Conservation (phyloP, 2,797 vertebrate genomes). For the Myotis daubentonii region DNA sequence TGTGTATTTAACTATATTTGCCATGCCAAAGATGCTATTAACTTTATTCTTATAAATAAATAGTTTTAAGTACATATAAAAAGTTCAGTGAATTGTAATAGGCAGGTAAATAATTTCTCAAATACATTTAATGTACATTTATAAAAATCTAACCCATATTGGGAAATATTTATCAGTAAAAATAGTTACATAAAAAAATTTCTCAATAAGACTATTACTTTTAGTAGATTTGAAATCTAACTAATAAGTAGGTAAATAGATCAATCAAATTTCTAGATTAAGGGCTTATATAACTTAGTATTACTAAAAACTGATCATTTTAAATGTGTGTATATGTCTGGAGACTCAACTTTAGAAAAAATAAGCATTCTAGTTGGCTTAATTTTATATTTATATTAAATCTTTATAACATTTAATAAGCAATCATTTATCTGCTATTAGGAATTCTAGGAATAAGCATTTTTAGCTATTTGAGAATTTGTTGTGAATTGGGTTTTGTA, state of each 20-base stretch:
- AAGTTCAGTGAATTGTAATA: neutral
- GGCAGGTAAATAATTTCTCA: slow-evolving; percentile 6
- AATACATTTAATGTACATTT: neutral
- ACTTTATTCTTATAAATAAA: neutral
- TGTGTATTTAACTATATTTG: neutral
- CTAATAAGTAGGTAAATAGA: neutral
- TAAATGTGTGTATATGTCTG: neutral
- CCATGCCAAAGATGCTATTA: neutral
- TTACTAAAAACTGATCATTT: neutral
- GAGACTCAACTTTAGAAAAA: neutral
- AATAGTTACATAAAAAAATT: neutral
- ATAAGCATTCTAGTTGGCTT: neutral
- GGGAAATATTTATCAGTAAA: slow-evolving; percentile 2
- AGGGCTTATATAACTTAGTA: neutral
- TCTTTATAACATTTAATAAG: slow-evolving; percentile 25
- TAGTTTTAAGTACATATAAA: neutral
- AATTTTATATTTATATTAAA: slow-evolving; percentile 4
- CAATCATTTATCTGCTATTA: neutral
- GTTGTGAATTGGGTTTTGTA: slow-evolving; percentile 30
- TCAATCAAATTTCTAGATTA: neutral
- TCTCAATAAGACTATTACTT: neutral
- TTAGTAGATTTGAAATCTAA: neutral
- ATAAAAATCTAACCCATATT: neutral
- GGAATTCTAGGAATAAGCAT: neutral
- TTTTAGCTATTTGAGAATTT: slow-evolving; percentile 16